Conservation (phyloP, 2,113 vertebrate species). For the Eulacestoma nigropectus region DNA sequence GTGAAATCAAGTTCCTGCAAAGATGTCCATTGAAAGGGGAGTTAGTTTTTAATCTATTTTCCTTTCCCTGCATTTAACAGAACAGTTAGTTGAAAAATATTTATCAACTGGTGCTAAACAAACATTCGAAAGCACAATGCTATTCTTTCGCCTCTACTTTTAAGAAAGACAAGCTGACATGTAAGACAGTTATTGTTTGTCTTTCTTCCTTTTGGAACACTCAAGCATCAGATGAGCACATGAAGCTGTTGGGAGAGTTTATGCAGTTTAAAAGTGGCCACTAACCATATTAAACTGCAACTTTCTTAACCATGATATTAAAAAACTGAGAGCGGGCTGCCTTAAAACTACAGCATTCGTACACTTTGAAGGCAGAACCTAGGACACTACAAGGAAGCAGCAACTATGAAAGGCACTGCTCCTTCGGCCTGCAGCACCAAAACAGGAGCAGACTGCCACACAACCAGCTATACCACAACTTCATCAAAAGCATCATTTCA, state of each 20-base stretch:
- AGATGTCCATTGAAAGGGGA: background rate
- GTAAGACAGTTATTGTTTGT: background rate
- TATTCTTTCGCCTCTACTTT: background rate
- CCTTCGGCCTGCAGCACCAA: background rate
- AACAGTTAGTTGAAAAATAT: background rate
- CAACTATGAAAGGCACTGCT: background rate
- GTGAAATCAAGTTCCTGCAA: background rate
- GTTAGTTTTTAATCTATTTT: background rate
- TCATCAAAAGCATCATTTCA: background rate
- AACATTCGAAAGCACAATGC: background rate
- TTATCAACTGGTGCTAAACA: background rate
- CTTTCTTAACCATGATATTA: background rate
- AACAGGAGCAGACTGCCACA: background rate
- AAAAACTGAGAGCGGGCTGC: background rate
- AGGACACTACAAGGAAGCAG: background rate
- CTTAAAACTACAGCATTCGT: background rate
- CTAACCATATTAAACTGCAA: background rate
- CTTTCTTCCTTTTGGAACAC: background rate
- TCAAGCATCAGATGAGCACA: background rate
- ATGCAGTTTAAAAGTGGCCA: background rate
- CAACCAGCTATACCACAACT: background rate
- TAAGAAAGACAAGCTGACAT: background rate
- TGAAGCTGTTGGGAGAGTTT: background rate
- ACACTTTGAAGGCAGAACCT: background rate
- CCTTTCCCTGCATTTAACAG: background rate